Evolutionary conservation across 2,113 vertebrate species (phyloP).

Genomic region (Hemibagrus wyckioides): DNA sequence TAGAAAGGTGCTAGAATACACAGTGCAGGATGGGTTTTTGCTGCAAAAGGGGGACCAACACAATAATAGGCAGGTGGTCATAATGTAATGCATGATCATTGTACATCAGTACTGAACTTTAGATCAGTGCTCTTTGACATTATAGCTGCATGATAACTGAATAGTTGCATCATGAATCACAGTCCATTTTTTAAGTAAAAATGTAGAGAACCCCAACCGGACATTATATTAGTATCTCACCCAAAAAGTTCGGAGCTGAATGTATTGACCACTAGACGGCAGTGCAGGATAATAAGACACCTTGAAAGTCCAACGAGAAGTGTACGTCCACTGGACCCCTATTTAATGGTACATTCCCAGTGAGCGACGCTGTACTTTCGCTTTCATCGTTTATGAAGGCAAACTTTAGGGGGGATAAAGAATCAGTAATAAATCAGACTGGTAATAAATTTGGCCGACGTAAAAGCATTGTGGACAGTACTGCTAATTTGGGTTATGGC

Average conservation of each 20-base stretch:
- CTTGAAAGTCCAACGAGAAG: neutral
- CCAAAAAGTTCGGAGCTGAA: neutral
- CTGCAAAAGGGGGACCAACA: too few relatives aligned
- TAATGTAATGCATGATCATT: too few relatives aligned
- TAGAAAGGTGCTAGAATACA: too few relatives aligned
- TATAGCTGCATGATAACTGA: neutral
- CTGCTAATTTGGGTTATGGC: slow-evolving; percentile 60
- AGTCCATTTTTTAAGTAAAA: neutral
- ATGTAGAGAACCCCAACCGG: neutral
- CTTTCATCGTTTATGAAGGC: neutral
- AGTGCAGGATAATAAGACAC: neutral
- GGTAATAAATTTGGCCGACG: neutral
- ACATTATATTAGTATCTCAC: neutral
- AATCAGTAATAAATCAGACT: neutral
- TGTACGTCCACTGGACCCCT: slow-evolving; percentile 7
- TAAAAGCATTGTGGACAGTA: neutral
- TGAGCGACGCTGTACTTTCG: neutral
- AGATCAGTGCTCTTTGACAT: neutral
- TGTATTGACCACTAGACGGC: slow-evolving; percentile 20
- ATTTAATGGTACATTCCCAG: slow-evolving; percentile 27
- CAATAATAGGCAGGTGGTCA: too few relatives aligned
- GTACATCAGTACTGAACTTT: neutral
- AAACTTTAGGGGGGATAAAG: neutral
- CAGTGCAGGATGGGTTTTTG: too few relatives aligned
- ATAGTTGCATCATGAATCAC: neutral